phyloP scores from a whole-genome alignment of 35 echinoderm and acorn worm species.

The Antedon bifida region DNA sequence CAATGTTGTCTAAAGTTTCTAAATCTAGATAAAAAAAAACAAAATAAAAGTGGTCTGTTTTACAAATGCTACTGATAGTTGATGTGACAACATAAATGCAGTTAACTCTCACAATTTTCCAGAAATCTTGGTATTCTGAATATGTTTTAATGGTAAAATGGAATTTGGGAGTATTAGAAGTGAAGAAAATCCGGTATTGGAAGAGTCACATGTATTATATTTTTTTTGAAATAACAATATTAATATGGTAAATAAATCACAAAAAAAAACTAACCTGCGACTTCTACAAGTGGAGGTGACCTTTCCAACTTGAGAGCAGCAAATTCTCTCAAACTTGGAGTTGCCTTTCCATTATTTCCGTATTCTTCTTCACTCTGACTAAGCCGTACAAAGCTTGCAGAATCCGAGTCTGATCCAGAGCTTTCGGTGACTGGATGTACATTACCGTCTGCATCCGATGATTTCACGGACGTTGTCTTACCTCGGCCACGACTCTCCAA shows the following conservation, averaged over 20 bases:
- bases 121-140: slow-evolving; percentile 48
- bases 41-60: background rate
- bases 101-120: slow-evolving; percentile 52
- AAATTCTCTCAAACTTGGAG: slow-evolving; percentile 6
- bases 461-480: background rate
- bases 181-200: no score
- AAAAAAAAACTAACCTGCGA: slow-evolving; percentile 10
- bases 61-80: background rate
- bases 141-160: no score
- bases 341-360: background rate
- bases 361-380: background rate
- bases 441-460: background rate
- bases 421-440: background rate
- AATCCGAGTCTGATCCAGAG: background rate
- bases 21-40: background rate
- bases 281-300: background rate
- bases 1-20: background rate
- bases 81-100: background rate
- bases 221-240: no score
- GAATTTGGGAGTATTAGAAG: no score
- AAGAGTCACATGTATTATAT: no score
- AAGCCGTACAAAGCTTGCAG: slow-evolving; percentile 3
- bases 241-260: no score
- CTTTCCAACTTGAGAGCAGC: slow-evolving; percentile 5
- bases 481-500: background rate